Conservation (phyloP, 2,113 vertebrate species). For the Scomber scombrus region DNA sequence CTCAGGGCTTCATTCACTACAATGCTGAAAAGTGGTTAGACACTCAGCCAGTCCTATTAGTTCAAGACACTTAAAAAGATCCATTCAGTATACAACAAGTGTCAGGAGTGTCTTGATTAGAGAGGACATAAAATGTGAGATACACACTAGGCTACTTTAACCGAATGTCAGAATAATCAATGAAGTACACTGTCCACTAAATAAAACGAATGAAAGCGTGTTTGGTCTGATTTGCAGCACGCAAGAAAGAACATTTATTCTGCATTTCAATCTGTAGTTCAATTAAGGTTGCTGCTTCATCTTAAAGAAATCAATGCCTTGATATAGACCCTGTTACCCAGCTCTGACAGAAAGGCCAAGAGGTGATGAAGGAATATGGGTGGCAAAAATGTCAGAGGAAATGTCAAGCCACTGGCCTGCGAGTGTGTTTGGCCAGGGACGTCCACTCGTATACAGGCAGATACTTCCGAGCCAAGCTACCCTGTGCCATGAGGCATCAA, state of each 20-base stretch:
- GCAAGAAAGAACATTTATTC: not conserved
- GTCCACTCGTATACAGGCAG: conserved; percentile 5
- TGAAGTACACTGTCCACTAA: conserved; percentile 12
- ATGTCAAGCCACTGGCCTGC: conserved; percentile 68
- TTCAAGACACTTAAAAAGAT: not conserved
- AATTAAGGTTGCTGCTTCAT: conserved; percentile 31
- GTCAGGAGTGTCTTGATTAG: not conserved
- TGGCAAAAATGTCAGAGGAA: conserved; percentile 74
- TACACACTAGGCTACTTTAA: not conserved
- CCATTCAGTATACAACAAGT: not conserved
- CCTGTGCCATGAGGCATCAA: not conserved
- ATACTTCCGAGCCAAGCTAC: not conserved
- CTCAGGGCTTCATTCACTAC: not conserved
- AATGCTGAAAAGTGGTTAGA: not conserved
- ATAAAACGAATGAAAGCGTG: conserved; percentile 27
- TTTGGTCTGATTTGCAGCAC: conserved; percentile 12
- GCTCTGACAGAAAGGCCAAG: conserved; percentile 60
- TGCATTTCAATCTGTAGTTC: conserved; percentile 23
- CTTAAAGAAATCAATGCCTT: conserved; percentile 39
- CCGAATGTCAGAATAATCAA: conserved; percentile 29
- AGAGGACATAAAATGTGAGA: not conserved
- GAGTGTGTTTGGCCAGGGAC: conserved; percentile 11
- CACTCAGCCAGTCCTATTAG: conserved; percentile 4
- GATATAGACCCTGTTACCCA: conserved; percentile 15
- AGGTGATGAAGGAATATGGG: conserved; percentile 56